These are phyloP conservation scores for Schizopygopsis malacanthus DNA, from an alignment of 2,797 vertebrate genomes.

Conservation along the genomic window DNA sequence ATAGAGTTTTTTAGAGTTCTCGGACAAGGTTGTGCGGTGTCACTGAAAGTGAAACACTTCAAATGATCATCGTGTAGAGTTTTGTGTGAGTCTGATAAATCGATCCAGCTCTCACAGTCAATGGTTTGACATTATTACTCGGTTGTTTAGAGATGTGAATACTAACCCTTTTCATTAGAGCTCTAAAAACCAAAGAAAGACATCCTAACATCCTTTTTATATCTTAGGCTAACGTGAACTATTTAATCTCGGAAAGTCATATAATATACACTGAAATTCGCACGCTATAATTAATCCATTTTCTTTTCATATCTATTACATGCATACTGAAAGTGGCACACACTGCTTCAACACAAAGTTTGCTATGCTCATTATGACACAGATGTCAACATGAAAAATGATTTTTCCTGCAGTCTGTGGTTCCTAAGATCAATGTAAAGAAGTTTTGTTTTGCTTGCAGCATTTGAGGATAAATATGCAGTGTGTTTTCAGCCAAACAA, in stretches of 20 bases:
- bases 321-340: conserved; percentile 13
- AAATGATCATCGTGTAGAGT: conserved; percentile 4
- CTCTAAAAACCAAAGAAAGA: not conserved
- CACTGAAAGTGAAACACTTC: not conserved
- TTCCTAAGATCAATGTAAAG: conserved; percentile 8
- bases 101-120: not conserved
- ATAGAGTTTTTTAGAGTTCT: conserved; percentile 17
- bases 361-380: not conserved
- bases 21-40: conserved; percentile 2
- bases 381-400: not conserved
- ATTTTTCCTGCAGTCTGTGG: not conserved
- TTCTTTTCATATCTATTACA: conserved; percentile 30
- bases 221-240: conserved; percentile 22
- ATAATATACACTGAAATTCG: not conserved
- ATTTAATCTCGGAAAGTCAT: conserved; percentile 18
- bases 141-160: conserved; percentile 10
- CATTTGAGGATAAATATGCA: not conserved
- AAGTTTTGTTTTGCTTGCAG: not conserved
- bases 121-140: conserved; percentile 33
- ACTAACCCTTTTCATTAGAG: not conserved
- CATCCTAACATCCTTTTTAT: conserved; percentile 8
- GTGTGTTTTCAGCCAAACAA: not conserved
- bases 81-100: conserved; percentile 1
- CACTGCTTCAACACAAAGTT: conserved; percentile 7
- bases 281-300: not conserved